Conservation (phyloP, 1,140 invertebrate species). For the Mycetomoellerius zeteki region DNA sequence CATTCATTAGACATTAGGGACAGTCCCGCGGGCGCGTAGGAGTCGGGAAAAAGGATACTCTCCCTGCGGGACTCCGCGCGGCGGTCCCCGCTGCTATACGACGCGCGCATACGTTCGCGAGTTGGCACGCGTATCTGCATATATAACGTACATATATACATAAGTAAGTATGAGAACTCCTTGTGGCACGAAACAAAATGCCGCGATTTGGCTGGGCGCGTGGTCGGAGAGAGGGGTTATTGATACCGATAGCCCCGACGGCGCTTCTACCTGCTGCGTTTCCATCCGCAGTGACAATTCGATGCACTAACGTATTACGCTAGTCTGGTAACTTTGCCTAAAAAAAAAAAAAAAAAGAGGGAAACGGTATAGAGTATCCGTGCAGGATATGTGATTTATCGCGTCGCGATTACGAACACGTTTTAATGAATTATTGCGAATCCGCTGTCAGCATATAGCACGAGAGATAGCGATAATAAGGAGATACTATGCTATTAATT, state of each 20-base stretch:
- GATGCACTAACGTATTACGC: slow-evolving; percentile 25
- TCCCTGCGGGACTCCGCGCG: slow-evolving; percentile 74
- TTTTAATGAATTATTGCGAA: slow-evolving; percentile 47
- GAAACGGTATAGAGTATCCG: background rate
- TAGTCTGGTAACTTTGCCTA: background rate
- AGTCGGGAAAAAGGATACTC: slow-evolving; percentile 79
- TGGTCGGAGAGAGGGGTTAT: slow-evolving; percentile 20
- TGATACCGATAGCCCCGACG: slow-evolving; percentile 51
- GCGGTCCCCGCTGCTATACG: slow-evolving; percentile 33
- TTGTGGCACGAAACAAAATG: slow-evolving; percentile 50
- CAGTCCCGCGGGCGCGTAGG: slow-evolving; percentile 78
- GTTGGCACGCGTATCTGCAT: slow-evolving; percentile 32
- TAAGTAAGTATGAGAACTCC: slow-evolving; percentile 3
- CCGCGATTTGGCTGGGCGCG: slow-evolving; percentile 27
- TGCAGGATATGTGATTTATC: slow-evolving; percentile 44
- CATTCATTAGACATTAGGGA: slow-evolving; percentile 84
- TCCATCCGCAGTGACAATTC: slow-evolving; percentile 52
- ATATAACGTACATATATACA: slow-evolving; percentile 25
- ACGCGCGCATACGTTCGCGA: slow-evolving; percentile 24
- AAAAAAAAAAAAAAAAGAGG: background rate
- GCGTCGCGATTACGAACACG: slow-evolving; percentile 50
- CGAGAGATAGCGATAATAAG: slow-evolving; percentile 49
- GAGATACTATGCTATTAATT: slow-evolving; percentile 50
- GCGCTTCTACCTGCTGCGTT: slow-evolving; percentile 53
- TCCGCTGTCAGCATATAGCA: slow-evolving; percentile 34